Conservation (phyloP, 2,113 vertebrate genomes). For the Pituophis catenifer region DNA sequence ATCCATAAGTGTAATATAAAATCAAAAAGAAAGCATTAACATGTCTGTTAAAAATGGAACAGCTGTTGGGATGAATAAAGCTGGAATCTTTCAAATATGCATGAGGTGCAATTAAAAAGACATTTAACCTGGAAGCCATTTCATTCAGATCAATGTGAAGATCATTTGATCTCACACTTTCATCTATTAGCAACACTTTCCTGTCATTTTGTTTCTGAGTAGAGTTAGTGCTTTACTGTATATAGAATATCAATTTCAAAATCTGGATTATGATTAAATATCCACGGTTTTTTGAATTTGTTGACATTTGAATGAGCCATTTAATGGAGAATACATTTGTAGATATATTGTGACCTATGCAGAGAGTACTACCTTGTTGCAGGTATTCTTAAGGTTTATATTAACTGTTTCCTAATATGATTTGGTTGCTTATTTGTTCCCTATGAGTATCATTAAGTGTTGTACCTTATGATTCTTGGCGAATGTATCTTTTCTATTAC, state of each 20-base stretch:
- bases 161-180: background rate
- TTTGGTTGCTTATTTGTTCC: too few species aligned
- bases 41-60: conserved; percentile 26
- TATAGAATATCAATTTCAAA: background rate
- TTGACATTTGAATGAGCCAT: background rate
- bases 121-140: conserved; percentile 36
- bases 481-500: too few species aligned
- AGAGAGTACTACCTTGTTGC: background rate
- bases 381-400: too few species aligned
- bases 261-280: background rate
- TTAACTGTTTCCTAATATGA: too few species aligned
- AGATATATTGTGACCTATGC: background rate
- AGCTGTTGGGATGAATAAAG: conserved; percentile 38
- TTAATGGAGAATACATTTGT: background rate
- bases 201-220: background rate
- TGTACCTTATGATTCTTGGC: too few species aligned
- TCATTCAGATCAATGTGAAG: conserved; percentile 18
- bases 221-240: background rate
- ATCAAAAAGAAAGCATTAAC: conserved; percentile 14
- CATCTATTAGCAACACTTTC: background rate
- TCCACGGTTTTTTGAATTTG: background rate
- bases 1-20: conserved; percentile 59
- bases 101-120: conserved; percentile 43
- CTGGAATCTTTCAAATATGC: conserved; percentile 40
- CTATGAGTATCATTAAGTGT: too few species aligned